Evolutionary conservation across 2,797 vertebrate genomes (phyloP).

Genomic region (Limosa lapponica): DNA sequence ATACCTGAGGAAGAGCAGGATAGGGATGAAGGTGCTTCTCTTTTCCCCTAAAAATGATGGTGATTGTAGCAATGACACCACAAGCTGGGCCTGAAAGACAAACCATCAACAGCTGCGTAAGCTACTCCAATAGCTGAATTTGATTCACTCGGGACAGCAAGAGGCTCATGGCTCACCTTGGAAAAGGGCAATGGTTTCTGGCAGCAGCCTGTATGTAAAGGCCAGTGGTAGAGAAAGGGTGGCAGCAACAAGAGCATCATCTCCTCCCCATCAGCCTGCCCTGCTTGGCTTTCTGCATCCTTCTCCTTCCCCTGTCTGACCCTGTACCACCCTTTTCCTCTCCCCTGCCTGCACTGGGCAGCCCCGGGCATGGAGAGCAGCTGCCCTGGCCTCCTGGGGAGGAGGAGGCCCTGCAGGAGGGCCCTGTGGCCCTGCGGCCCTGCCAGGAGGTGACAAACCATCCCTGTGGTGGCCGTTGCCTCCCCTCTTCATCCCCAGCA

Average conservation of each 20-base stretch:
- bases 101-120: neutral
- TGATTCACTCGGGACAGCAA: neutral
- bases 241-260: accelerated
- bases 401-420: neutral
- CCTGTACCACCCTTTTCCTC: neutral
- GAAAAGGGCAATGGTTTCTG: neutral
- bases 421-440: neutral
- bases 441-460: accelerated
- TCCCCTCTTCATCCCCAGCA: accelerated
- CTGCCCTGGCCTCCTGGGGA: neutral
- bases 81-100: neutral
- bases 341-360: neutral
- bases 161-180: neutral
- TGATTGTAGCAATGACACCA: neutral
- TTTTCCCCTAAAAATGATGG: neutral
- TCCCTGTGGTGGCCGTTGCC: neutral
- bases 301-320: neutral
- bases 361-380: neutral
- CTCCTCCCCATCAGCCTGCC: neutral
- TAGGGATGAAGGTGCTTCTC: neutral
- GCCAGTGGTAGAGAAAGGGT: neutral
- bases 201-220: neutral
- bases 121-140: neutral
- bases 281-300: accelerated
- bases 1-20: neutral